Evolutionary conservation across 2,888 invertebrate species (phyloP), one percentile per base, ranked within the genome.

Genomic region (Anagyrus pseudococci): DNA sequence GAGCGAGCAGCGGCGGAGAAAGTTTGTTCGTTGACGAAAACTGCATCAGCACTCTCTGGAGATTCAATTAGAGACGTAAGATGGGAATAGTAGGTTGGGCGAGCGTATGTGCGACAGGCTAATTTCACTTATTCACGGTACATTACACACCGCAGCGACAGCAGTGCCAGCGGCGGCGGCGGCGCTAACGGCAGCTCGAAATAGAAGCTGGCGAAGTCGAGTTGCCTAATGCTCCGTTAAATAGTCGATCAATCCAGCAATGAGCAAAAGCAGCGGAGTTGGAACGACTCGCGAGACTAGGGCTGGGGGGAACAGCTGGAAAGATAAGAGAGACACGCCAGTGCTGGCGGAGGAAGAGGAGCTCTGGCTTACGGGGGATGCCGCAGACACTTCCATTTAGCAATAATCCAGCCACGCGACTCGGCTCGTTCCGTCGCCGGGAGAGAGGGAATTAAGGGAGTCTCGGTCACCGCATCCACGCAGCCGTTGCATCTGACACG

Each of bases 371-470:
- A 23, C 10, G 20, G 19, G 33, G 49, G 48, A 57, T 61, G 64
- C 49, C 40, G 64, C 58, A 50, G 61, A 64, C 60, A 64, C 57
- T 54, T 65, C 59, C 57, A 64, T 61, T 64, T 55, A 64, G 50
- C 65, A 55, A 58, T 58, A 25, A 58, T 54, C 54, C 54, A 60
- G 37, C n/a, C n/a, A 56, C 57, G 56, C 56, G 56, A 17, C 40
- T n/a, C 22, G 50, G 25, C 40, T 19, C 26, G 15, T n/a, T 26
- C 44, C 17, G 23, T 47, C 6, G 1, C n/a, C n/a, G n/a, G n/a
- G n/a, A n/a, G n/a, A n/a, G n/a, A n/a, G n/a, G n/a, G n/a, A n/a
- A n/a, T n/a, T n/a, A n/a, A n/a, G n/a, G n/a, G n/a, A n/a, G n/a
- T n/a, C n/a, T n/a, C n/a, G n/a, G n/a, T n/a, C n/a, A n/a, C n/a